Percentiles rank a stretch among this genome's conserved stretches.
Evolutionary conservation across 2,797 vertebrate species (phyloP).

Genomic region (Phataginus tetradactyla): DNA sequence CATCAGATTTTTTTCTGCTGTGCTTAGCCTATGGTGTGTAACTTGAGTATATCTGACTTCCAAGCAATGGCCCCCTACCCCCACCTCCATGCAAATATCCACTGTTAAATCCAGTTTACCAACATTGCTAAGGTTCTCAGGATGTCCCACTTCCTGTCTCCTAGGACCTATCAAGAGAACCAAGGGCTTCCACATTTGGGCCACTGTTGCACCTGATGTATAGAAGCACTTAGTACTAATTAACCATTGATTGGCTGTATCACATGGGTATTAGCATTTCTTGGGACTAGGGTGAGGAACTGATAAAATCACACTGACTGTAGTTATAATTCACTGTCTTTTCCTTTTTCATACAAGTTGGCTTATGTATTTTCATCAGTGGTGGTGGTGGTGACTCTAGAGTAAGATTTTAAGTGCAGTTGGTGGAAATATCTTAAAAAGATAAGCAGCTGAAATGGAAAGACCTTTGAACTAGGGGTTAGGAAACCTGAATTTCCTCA

Average conservation of each 20-base stretch:
- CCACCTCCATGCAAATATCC: not conserved
- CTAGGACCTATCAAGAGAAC: not conserved
- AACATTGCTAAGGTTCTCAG: not conserved
- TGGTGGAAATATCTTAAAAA: not conserved
- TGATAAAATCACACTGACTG: not conserved
- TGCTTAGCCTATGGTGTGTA: constrained; percentile 38
- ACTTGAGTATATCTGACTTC: constrained; percentile 35
- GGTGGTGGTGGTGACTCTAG: not conserved
- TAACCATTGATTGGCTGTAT: not conserved
- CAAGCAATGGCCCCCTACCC: not conserved
- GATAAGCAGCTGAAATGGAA: not conserved
- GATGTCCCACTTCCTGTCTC: not conserved
- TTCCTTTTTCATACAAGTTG: not conserved
- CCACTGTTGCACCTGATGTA: not conserved
- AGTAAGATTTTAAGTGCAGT: not conserved
- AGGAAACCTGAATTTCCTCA: not conserved
- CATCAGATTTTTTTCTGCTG: constrained; percentile 8
- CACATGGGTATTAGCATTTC: not conserved
- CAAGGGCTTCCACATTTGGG: not conserved
- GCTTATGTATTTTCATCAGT: not conserved
- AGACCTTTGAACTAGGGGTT: not conserved
- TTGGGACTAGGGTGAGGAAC: not conserved
- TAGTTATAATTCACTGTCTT: not conserved
- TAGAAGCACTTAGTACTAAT: not conserved
- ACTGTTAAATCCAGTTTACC: not conserved